Evolutionary conservation across 92 coral and sea anemone species (phyloP).

Genomic region (Epizoanthus fatuus): DNA sequence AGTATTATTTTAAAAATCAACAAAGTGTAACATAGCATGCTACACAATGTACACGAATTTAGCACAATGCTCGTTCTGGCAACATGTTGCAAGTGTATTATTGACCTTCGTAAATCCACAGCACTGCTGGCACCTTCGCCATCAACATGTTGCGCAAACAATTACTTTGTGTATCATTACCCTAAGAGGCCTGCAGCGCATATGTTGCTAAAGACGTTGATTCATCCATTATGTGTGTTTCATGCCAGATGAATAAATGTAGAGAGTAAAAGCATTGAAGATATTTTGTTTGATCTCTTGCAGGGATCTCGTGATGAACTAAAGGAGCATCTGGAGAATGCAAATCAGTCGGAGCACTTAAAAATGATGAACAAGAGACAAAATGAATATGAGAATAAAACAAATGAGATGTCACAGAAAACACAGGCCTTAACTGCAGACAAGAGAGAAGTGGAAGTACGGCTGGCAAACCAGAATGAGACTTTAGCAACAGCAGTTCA

Average conservation of each 20-base stretch:
- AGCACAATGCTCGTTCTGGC: no score
- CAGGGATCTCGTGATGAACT: conserved; percentile 76
- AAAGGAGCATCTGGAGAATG: conserved; percentile 52
- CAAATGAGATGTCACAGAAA: conserved; percentile 16
- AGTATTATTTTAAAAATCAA: no score
- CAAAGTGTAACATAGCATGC: no score
- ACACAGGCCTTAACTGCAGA: conserved; percentile 36
- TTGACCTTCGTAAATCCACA: background rate
- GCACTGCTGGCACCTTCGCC: background rate
- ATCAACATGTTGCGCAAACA: no score
- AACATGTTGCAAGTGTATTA: no score
- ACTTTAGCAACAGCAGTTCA: conserved; percentile 44
- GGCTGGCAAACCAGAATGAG: conserved; percentile 62
- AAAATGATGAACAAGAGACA: conserved; percentile 41
- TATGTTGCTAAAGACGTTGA: background rate
- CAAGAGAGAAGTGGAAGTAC: conserved; percentile 31
- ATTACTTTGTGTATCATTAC: no score
- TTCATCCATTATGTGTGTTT: no score
- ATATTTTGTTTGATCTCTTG: background rate
- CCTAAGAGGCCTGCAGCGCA: background rate
- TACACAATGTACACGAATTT: no score
- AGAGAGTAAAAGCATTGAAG: background rate
- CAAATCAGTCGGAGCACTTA: conserved; percentile 69
- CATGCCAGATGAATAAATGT: no score
- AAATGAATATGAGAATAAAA: conserved; percentile 9